Conservation (phyloP, 92 coral and sea anemone genomes). For the Epizoanthus rinbou region DNA sequence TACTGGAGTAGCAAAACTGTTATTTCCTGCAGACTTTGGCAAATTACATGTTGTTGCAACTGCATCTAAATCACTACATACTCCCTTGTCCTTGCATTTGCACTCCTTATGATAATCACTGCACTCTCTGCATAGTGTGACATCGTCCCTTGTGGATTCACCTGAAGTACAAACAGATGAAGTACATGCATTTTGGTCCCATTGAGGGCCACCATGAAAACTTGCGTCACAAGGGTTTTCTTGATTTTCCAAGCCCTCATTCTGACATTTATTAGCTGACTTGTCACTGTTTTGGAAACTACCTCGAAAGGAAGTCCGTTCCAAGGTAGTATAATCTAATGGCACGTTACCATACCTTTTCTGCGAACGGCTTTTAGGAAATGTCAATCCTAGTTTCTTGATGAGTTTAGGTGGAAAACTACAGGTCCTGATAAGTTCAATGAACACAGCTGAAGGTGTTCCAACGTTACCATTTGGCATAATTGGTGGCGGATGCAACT, state of each 20-base stretch:
- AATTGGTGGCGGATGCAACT: slow-evolving; percentile 85
- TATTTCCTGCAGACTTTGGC: background rate
- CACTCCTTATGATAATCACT: background rate
- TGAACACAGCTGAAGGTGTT: slow-evolving; percentile 70
- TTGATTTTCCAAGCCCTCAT: background rate
- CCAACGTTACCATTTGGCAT: slow-evolving; percentile 99
- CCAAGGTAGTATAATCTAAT: slow-evolving; percentile 72
- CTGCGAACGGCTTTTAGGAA: slow-evolving; percentile 73
- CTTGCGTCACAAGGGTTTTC: background rate
- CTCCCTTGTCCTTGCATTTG: background rate
- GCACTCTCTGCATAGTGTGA: background rate
- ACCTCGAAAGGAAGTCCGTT: slow-evolving; percentile 10
- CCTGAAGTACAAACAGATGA: background rate
- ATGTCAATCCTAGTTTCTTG: slow-evolving; percentile 82
- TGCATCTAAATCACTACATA: background rate
- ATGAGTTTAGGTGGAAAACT: slow-evolving; percentile 90
- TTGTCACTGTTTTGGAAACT: background rate
- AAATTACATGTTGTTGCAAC: background rate
- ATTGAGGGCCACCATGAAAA: background rate
- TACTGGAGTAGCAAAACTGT: background rate
- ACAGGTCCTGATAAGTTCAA: slow-evolving; percentile 84
- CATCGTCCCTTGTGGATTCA: background rate
- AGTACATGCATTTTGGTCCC: background rate
- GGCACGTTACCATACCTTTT: slow-evolving; percentile 93
- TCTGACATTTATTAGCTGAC: background rate